phyloP scores from a whole-genome alignment of 64 coral and sea anemone species.

The Montipora cactus region DNA sequence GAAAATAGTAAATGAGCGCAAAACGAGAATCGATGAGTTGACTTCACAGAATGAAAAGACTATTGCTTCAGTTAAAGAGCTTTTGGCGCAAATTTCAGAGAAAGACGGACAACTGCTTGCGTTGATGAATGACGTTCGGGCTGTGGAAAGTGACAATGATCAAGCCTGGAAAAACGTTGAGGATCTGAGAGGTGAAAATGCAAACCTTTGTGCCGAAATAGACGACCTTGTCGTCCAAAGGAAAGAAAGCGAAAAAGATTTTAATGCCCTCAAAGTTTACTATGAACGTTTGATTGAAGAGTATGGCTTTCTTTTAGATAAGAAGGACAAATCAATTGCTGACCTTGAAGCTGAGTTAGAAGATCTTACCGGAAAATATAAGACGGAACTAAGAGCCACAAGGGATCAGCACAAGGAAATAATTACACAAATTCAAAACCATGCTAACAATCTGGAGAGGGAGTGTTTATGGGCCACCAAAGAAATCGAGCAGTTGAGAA shows the following conservation, averaged over 20 bases:
- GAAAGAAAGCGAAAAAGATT: neutral
- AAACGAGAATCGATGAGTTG: conserved; percentile 46
- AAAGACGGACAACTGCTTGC: conserved; percentile 2
- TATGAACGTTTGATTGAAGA: neutral
- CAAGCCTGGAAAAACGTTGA: conserved; percentile 31
- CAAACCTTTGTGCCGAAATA: neutral
- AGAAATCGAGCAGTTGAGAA: conserved; percentile 28
- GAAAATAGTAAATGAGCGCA: conserved; percentile 51
- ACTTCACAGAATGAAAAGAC: conserved; percentile 32
- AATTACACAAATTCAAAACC: conserved; percentile 27
- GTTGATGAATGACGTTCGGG: neutral
- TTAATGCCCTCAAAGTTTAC: neutral
- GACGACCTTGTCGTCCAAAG: conserved; percentile 6
- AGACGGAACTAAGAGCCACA: conserved; percentile 35
- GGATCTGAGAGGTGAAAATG: conserved; percentile 12
- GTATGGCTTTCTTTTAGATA: neutral
- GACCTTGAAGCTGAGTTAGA: conserved; percentile 10
- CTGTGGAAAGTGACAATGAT: conserved; percentile 22
- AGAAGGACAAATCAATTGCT: conserved; percentile 8
- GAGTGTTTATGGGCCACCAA: conserved; percentile 27
- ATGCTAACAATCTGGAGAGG: conserved; percentile 13
- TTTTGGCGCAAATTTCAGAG: neutral
- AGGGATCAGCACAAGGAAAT: conserved; percentile 24
- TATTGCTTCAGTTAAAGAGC: neutral
- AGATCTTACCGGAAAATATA: conserved; percentile 29